phyloP scores from a whole-genome alignment of 1,140 invertebrate species.

The Cydia splendana region DNA sequence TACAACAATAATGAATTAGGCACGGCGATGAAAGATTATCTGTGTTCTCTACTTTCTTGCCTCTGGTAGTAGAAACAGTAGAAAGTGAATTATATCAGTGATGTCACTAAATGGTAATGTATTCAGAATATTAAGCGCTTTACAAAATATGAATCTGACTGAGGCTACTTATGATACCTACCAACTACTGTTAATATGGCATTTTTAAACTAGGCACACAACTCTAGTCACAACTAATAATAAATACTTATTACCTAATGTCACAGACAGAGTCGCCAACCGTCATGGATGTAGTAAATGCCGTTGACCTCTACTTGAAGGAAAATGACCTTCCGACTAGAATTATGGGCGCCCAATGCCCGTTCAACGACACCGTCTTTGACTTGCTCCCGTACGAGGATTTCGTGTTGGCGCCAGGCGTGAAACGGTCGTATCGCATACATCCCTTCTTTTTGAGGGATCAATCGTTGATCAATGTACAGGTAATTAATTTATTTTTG shows the following conservation, averaged over 20 bases:
- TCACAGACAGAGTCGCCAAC: conserved; percentile 57
- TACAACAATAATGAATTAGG: too few relatives aligned
- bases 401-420: conserved; percentile 58
- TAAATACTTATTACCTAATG: not conserved
- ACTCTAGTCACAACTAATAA: too few relatives aligned
- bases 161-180: too few relatives aligned
- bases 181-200: too few relatives aligned
- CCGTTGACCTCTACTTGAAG: conserved; percentile 59
- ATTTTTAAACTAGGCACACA: too few relatives aligned
- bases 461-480: conserved; percentile 57
- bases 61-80: too few relatives aligned
- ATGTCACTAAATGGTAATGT: too few relatives aligned
- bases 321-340: conserved; percentile 63
- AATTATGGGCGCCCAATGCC: conserved; percentile 67
- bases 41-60: too few relatives aligned
- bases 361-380: conserved; percentile 56
- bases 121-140: too few relatives aligned
- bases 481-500: conserved; percentile 46
- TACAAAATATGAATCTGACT: too few relatives aligned
- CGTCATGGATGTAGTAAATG: conserved; percentile 56
- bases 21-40: too few relatives aligned
- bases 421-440: conserved; percentile 66
- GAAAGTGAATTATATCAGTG: too few relatives aligned
- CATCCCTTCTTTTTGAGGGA: conserved; percentile 71
- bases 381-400: conserved; percentile 69